phyloP scores from a whole-genome alignment of 2,888 invertebrate species.

The Tortrix viridana region DNA sequence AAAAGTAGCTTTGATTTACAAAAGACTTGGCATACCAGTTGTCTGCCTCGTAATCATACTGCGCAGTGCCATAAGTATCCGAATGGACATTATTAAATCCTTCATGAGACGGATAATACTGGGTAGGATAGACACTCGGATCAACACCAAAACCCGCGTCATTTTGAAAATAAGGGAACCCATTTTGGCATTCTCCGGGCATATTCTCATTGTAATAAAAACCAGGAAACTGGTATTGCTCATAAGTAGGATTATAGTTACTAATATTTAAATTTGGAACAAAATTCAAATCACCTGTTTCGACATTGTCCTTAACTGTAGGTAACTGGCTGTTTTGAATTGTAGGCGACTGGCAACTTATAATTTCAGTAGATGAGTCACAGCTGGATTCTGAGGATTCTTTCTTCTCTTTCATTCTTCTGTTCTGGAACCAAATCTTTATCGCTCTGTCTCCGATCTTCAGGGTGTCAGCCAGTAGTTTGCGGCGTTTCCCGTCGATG shows the following conservation, averaged over 20 bases:
- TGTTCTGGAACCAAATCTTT: constrained; percentile 94
- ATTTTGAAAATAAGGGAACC: constrained; percentile 7
- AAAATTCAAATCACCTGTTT: not conserved
- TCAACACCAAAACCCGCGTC: constrained; percentile 42
- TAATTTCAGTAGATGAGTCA: constrained; percentile 54
- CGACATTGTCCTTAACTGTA: constrained; percentile 22
- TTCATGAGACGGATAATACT: constrained; percentile 52
- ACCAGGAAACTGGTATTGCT: constrained; percentile 16
- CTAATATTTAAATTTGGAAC: not conserved
- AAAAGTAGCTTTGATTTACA: constrained; percentile 43
- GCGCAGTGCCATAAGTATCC: constrained; percentile 32
- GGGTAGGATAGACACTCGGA: constrained; percentile 51
- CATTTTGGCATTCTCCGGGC: constrained; percentile 10
- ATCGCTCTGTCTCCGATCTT: constrained; percentile 88
- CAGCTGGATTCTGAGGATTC: constrained; percentile 65
- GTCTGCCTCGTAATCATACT: constrained; percentile 26
- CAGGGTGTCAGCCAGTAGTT: constrained; percentile 85
- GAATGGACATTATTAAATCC: constrained; percentile 18
- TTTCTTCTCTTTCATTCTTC: constrained; percentile 89
- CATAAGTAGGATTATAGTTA: not conserved
- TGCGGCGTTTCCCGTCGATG: constrained; percentile 86
- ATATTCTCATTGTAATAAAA: constrained; percentile 11
- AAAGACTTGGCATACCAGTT: constrained; percentile 43
- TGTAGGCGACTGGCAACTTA: constrained; percentile 38
- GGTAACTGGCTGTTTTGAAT: constrained; percentile 30